Evolutionary conservation across 1,140 invertebrate species (phyloP).

Genomic region (Zaprionus africanus): DNA sequence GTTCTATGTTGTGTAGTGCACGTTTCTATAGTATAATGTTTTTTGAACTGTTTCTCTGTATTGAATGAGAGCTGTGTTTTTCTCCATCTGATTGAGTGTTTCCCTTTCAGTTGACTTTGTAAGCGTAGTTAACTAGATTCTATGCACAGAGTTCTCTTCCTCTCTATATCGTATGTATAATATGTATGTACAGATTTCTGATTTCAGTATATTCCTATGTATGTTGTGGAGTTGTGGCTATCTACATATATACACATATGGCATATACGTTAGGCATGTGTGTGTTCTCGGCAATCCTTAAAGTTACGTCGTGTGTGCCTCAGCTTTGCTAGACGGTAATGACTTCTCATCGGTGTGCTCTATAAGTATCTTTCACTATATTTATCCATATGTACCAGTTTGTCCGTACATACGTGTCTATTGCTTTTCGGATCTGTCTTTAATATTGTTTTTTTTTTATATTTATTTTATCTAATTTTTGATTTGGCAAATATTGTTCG

Average conservation of each 20-base stretch:
- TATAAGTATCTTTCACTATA: conserved; percentile 1
- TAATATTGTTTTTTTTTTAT: neutral
- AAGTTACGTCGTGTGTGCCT: conserved; percentile 5
- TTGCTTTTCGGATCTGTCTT: conserved; percentile 12
- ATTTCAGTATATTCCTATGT: conserved; percentile 8
- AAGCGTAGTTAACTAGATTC: conserved; percentile 68
- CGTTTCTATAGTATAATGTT: conserved; percentile 46
- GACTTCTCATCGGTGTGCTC: conserved; percentile 8
- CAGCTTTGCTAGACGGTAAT: conserved; percentile 13
- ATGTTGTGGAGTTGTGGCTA: neutral
- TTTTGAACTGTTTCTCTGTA: conserved; percentile 50
- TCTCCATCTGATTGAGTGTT: conserved; percentile 41
- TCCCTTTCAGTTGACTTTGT: conserved; percentile 48
- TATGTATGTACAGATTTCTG: conserved; percentile 35
- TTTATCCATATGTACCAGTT: neutral
- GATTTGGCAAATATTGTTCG: conserved; percentile 23
- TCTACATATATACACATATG: neutral
- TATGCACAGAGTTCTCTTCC: conserved; percentile 8
- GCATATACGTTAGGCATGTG: neutral
- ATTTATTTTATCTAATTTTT: neutral
- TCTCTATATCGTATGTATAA: too few species aligned
- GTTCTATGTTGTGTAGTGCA: conserved; percentile 24
- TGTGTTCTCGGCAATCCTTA: conserved; percentile 10
- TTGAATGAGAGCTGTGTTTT: conserved; percentile 57
- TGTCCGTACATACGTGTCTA: conserved; percentile 1